Conservation (phyloP, 2,888 invertebrate species). For the Phalera bucephala region DNA sequence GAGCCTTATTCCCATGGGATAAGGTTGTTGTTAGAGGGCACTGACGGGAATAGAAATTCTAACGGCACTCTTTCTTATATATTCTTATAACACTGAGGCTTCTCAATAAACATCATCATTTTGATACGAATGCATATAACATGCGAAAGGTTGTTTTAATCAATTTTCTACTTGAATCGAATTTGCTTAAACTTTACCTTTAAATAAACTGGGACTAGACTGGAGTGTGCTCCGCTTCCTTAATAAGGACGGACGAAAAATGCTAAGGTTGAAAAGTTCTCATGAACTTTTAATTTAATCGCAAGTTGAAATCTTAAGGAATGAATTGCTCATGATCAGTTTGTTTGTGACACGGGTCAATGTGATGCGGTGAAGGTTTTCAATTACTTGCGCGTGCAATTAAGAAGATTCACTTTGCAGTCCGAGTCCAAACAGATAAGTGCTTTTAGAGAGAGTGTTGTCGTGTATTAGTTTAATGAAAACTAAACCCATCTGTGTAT, state of each 20-base stretch:
- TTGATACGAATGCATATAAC: no score
- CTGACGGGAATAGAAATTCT: no score
- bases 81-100: no score
- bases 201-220: neutral
- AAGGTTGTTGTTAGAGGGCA: no score
- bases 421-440: conserved; percentile 38
- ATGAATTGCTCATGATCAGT: conserved; percentile 30
- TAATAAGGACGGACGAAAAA: conserved; percentile 13
- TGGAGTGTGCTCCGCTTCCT: conserved; percentile 7
- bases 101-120: no score
- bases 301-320: conserved; percentile 41
- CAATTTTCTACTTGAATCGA: no score
- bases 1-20: no score
- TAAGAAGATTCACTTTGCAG: conserved; percentile 47
- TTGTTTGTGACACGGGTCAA: conserved; percentile 31
- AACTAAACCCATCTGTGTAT: no score
- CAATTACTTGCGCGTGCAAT: conserved; percentile 49
- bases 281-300: conserved; percentile 37
- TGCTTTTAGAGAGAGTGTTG: conserved; percentile 28
- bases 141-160: no score
- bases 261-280: conserved; percentile 15
- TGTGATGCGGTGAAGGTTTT: conserved; percentile 42
- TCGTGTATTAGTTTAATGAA: conserved; percentile 48
- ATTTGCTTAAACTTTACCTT: neutral
- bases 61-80: no score